phyloP scores from a whole-genome alignment of 2,113 vertebrate species.

The Hippopotamus amphibius region DNA sequence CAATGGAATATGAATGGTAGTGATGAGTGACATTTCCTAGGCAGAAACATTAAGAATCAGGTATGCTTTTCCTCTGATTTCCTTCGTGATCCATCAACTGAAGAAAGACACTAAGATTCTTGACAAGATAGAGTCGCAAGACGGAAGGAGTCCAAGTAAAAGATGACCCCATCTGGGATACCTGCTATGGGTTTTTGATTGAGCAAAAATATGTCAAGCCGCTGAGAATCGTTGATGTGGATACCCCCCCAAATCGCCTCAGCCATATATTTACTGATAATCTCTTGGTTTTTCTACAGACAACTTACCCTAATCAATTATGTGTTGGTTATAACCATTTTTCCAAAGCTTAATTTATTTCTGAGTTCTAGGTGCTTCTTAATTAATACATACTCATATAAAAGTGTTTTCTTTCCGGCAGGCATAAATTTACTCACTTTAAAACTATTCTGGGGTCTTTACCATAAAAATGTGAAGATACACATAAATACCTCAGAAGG shows the following conservation, averaged over 20 bases:
- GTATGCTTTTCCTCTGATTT: not conserved
- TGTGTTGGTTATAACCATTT: not conserved
- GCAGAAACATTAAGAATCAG: not conserved
- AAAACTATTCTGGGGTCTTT: not conserved
- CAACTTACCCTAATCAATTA: not conserved
- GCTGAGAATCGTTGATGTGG: not conserved
- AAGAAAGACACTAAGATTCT: not conserved
- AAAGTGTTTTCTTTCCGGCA: not conserved
- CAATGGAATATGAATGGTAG: not conserved
- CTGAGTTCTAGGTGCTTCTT: not conserved
- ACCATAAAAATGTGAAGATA: not conserved
- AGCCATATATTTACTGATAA: not conserved
- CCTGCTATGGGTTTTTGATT: not conserved
- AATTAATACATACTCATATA: not conserved
- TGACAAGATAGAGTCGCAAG: not conserved
- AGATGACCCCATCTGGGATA: not conserved
- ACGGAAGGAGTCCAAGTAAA: not conserved
- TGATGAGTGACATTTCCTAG: not conserved
- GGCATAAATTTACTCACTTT: not conserved
- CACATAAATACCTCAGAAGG: not conserved
- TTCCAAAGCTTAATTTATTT: not conserved
- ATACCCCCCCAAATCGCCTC: not conserved
- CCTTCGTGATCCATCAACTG: not conserved
- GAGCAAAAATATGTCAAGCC: not conserved
- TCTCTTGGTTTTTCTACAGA: not conserved